Conservation (phyloP, 1,140 invertebrate genomes). For the Drosophila sucinea region DNA sequence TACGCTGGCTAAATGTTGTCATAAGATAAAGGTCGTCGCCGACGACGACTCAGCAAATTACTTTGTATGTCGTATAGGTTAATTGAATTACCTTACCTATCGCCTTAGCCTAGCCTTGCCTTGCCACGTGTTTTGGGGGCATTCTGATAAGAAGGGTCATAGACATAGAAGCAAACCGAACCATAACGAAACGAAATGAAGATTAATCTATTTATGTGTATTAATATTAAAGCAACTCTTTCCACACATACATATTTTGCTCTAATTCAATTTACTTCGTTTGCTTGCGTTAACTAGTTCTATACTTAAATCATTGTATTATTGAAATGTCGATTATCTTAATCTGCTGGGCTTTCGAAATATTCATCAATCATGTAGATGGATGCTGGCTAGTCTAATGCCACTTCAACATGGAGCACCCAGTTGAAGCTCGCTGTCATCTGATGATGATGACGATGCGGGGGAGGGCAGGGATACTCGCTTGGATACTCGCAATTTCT, state of each 20-base stretch:
- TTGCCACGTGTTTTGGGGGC: constrained; percentile 20
- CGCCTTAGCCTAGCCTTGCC: no score
- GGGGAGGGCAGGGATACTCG: not conserved
- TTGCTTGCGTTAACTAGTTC: not conserved
- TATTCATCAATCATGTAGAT: constrained; percentile 55
- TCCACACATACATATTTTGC: not conserved
- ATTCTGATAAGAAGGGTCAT: constrained; percentile 52
- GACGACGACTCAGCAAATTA: constrained; percentile 44
- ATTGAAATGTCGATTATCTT: constrained; percentile 68
- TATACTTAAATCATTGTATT: constrained; percentile 37
- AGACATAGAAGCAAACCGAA: not conserved
- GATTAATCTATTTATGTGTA: constrained; percentile 5
- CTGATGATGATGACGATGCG: not conserved
- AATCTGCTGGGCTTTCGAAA: constrained; percentile 51
- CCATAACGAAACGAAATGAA: constrained; percentile 1
- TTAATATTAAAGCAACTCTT: constrained; percentile 1
- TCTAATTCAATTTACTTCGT: constrained; percentile 7
- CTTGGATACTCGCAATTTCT: not conserved
- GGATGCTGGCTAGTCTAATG: constrained; percentile 43
- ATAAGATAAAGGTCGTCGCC: constrained; percentile 18
- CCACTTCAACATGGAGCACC: constrained; percentile 31
- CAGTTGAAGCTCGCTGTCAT: constrained; percentile 5
- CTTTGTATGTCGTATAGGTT: constrained; percentile 40
- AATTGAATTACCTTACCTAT: constrained; percentile 46
- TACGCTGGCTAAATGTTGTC: constrained; percentile 5